phyloP scores from a whole-genome alignment of 1,140 invertebrate genomes.

The Hyposmocoma kahamanoa region DNA sequence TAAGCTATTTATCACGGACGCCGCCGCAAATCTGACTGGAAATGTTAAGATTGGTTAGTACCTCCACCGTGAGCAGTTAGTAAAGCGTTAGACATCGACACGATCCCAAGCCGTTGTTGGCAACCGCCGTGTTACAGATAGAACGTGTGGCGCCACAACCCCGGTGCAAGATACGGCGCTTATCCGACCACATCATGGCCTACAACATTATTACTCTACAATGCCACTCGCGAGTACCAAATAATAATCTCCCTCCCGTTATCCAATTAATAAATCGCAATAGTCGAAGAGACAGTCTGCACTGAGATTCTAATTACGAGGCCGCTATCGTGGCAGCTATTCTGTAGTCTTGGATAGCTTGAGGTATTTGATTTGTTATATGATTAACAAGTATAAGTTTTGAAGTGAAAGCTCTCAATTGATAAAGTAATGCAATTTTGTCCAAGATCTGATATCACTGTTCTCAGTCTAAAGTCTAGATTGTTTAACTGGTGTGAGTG shows the following conservation, averaged over 20 bases:
- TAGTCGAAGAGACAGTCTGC: constrained; percentile 41
- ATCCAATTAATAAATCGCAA: constrained; percentile 52
- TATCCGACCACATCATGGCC: constrained; percentile 56
- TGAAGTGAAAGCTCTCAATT: constrained; percentile 29
- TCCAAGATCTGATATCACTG: not conserved
- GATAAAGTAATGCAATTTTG: constrained; percentile 1
- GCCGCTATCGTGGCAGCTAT: constrained; percentile 33
- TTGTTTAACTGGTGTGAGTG: too few relatives aligned
- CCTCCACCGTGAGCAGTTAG: constrained; percentile 15
- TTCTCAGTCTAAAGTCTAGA: constrained; percentile 8
- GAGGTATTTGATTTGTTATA: constrained; percentile 31
- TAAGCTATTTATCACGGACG: not conserved
- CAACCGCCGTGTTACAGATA: too few relatives aligned
- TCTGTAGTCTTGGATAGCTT: constrained; percentile 25
- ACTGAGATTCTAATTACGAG: constrained; percentile 50
- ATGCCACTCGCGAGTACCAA: constrained; percentile 35
- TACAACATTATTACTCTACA: constrained; percentile 24
- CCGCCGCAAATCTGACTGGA: not conserved
- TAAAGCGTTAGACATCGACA: constrained; percentile 26
- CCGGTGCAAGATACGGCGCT: constrained; percentile 42
- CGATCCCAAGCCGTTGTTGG: constrained; percentile 25
- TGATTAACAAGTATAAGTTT: constrained; percentile 28
- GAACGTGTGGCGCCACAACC: constrained; percentile 45
- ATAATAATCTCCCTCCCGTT: constrained; percentile 37
- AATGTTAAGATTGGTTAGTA: constrained; percentile 12